Evolutionary conservation across 2,888 invertebrate genomes (phyloP), one percentile per base, ranked within the genome.

Genomic region (Nomada flava): DNA sequence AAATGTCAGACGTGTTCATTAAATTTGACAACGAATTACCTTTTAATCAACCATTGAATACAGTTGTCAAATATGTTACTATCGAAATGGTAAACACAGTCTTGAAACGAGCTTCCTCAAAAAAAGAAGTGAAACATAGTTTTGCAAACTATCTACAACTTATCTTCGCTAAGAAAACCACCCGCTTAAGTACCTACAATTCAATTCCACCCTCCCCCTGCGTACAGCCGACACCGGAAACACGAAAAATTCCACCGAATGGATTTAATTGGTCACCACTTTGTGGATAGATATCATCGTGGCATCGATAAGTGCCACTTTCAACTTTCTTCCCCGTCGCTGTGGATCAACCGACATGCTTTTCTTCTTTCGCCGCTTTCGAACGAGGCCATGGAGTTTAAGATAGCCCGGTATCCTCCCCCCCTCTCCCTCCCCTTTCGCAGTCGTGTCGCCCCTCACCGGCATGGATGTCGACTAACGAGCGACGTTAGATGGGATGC

Each of bases 401-500:
- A 36, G 36, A 36, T 36, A 36, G 76, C 64, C 76, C 65, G 64
- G 59, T 29, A 72, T 67, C 57, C 50, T 68, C 57, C 60, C 55
- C n/a, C 72, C 57, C 65, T 67, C 78, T 59, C 73, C 36, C 13
- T 20, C 15, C 13, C n/a, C 36, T 52, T 36, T 55, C 20, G 60
- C 29, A 26, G 60, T 75, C 82, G 78, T 47, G 65, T 36, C 79
- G 82, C 82, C 68, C 64, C 50, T 26, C 65, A 18, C 68, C 62
- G 74, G 63, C 76, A 50, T 81, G 87, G 81, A 85, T 75, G 80
- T 73, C 76, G 75, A 65, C 88, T 89, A 88, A 88, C 85, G 85
- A 90, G 90, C 82, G 82, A 89, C 88, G 85, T 90, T 88, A 90
- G 89, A 90, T 90, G 88, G 90, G 90, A 90, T 90, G 89, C 90